Evolutionary conservation across 2,888 invertebrate species (phyloP), one percentile per base, ranked within the genome.

Genomic region (Biston stratarius): DNA sequence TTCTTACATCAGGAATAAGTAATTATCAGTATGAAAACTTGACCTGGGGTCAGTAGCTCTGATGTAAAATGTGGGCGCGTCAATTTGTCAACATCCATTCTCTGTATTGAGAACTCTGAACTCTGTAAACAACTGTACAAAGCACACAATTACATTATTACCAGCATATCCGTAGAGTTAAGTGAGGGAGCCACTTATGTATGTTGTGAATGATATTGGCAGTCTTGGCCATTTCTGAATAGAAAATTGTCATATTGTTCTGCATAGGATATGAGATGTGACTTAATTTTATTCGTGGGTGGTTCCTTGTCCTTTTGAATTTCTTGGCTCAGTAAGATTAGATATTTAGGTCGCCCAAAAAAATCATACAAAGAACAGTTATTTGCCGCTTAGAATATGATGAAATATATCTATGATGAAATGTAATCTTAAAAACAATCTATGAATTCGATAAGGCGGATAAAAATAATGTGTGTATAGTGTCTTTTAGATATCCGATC

Each of bases 41-140:
- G 89, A 89, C 89, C 90, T 63, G 59, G 74, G 84, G 84, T 86
- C 85, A 78, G 74, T 71, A 61, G 70, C 76, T 80, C 80, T 89
- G 89, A 89, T 90, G 88, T 84, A 88, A 89, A 85, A 81, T 85
- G 82, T 85, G 80, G 85, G 85, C 78, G 78, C 82, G 86, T 70
- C 79, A 63, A 51, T 64, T 74, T 75, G 74, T 77, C 75, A 79
- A 70, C 68, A 74, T 56, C 48, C 47, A 57, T 45, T 40, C 44
- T 15, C n/a, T 38, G 58, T 36, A 38, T 15, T 33, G 9, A n/a
- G 49, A 11, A 42, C 49, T 55, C 10, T 64, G 49, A 11, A 42
- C 49, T 55, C 10, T 64, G 59, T 53, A 60, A 62, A 56, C 36
- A 53, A 61, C 36, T 33, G 14, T 38, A 12, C 55, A 12, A 52